Conservation (phyloP, 2,888 invertebrate species). For the Adela reaumurella region DNA sequence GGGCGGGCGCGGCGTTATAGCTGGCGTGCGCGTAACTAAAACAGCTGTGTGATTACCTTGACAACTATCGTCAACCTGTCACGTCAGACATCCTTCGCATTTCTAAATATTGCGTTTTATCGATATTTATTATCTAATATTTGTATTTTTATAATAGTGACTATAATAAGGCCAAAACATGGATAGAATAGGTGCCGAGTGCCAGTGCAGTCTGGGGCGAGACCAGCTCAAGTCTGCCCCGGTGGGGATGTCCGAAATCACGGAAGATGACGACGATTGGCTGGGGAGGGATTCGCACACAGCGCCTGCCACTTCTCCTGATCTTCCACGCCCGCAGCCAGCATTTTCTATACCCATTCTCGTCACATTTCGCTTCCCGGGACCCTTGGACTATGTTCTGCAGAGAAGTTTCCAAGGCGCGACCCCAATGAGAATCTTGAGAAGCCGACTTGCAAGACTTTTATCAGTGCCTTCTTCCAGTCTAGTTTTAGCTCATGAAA, state of each 20-base stretch:
- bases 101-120: neutral
- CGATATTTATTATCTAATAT: neutral
- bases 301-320: constrained; percentile 33
- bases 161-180: constrained; percentile 3
- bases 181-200: constrained; percentile 23
- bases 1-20: too few species aligned
- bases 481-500: constrained; percentile 36
- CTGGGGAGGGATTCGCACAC: constrained; percentile 35
- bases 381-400: constrained; percentile 34
- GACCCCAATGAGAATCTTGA: constrained; percentile 38
- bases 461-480: constrained; percentile 34
- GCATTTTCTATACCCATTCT: too few species aligned
- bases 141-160: neutral
- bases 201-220: constrained; percentile 44
- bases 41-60: neutral
- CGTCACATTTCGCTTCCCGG: constrained; percentile 37
- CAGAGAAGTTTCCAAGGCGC: constrained; percentile 43
- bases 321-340: constrained; percentile 21
- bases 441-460: constrained; percentile 41
- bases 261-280: constrained; percentile 27
- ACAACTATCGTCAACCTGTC: neutral
- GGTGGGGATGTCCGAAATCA: constrained; percentile 22
- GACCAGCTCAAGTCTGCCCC: constrained; percentile 45
- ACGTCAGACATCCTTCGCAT: neutral
- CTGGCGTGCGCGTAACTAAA: neutral